Conservation (phyloP, 2,113 vertebrate species). For the Semicossyphus pulcher region DNA sequence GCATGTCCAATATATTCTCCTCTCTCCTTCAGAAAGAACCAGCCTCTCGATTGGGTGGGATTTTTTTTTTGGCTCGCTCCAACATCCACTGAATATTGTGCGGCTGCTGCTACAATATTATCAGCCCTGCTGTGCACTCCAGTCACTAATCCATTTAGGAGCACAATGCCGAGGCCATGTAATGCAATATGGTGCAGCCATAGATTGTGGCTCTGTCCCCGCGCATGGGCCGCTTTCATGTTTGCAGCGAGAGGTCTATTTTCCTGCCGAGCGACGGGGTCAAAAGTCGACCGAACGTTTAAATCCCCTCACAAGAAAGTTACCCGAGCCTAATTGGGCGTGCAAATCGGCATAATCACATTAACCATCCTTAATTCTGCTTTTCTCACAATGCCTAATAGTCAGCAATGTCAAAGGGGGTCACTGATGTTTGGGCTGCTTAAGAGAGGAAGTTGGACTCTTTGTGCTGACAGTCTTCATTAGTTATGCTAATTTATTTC, state of each 20-base stretch:
- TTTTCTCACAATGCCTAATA: conserved; percentile 31
- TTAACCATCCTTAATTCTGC: conserved; percentile 75
- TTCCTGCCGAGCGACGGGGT: conserved; percentile 41
- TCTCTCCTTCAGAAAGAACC: conserved; percentile 9
- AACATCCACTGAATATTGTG: conserved; percentile 48
- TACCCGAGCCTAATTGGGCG: conserved; percentile 66
- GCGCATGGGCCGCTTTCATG: conserved; percentile 36
- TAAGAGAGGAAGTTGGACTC: conserved; percentile 13
- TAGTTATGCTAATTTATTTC: conserved; percentile 70
- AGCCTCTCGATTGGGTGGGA: conserved; percentile 6
- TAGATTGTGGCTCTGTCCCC: conserved; percentile 53
- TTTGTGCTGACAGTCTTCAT: conserved; percentile 66
- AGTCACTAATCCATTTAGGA: conserved; percentile 77
- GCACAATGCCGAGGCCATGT: conserved; percentile 71
- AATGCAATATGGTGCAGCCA: conserved; percentile 68
- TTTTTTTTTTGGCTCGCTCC: neutral
- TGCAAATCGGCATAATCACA: conserved; percentile 78
- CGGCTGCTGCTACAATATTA: conserved; percentile 59
- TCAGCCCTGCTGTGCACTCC: conserved; percentile 62
- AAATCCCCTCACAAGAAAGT: conserved; percentile 48
- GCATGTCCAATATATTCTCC: neutral
- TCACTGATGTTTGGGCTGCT: conserved; percentile 51
- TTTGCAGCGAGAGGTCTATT: conserved; percentile 40
- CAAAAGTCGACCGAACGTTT: conserved; percentile 62
- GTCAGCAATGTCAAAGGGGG: conserved; percentile 56